Evolutionary conservation across 2,888 invertebrate genomes (phyloP).

Genomic region (Tachina fera): DNA sequence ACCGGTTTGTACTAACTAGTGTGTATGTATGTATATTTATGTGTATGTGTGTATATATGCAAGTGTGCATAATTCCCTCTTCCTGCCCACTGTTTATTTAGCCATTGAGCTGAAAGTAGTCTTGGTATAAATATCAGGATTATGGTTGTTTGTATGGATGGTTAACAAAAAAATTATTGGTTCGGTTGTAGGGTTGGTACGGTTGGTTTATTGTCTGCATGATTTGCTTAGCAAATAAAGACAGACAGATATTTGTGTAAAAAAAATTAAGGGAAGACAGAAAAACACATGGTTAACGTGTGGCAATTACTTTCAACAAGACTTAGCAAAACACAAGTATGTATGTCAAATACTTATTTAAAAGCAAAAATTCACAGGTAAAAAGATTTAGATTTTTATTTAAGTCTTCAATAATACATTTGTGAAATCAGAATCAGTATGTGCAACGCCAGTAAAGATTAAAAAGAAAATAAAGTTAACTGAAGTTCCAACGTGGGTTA

Average conservation of each 20-base stretch:
- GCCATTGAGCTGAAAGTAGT: conserved; percentile 77
- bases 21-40: not conserved
- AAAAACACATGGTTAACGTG: not conserved
- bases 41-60: not conserved
- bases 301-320: conserved; percentile 27
- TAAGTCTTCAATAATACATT: too few relatives aligned
- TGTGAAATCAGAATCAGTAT: too few relatives aligned
- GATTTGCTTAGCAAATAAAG: conserved; percentile 37
- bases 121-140: not conserved
- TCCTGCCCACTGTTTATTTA: conserved; percentile 75
- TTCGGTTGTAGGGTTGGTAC: conserved; percentile 17
- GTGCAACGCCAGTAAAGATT: too few relatives aligned
- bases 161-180: conserved; percentile 26
- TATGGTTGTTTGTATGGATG: conserved; percentile 28
- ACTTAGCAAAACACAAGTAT: conserved; percentile 7
- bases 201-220: conserved; percentile 25
- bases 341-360: not conserved
- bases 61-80: not conserved
- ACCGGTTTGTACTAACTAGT: not conserved
- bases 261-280: not conserved
- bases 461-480: too few relatives aligned
- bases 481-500: too few relatives aligned
- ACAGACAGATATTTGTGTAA: conserved; percentile 8
- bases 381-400: too few relatives aligned
- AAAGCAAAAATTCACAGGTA: not conserved